phyloP scores from a whole-genome alignment of 2,888 invertebrate genomes.

The Ceramica pisi region DNA sequence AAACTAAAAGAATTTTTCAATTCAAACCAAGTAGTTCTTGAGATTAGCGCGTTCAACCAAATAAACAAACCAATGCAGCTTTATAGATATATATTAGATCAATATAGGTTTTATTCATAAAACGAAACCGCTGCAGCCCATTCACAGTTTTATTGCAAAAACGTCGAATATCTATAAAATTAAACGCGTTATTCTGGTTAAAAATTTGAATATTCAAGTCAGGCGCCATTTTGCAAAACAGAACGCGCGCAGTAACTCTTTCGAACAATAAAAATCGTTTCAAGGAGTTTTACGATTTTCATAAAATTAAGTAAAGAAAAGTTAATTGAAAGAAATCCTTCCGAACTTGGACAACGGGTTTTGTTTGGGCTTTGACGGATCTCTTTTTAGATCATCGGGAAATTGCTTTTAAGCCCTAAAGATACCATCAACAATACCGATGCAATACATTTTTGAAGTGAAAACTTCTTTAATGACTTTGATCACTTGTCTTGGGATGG shows the following conservation, averaged over 20 bases:
- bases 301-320: constrained; percentile 33
- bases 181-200: constrained; percentile 43
- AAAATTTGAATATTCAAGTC: constrained; percentile 47
- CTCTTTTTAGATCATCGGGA: constrained; percentile 4
- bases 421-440: too few species aligned
- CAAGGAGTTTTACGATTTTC: constrained; percentile 48
- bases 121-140: constrained; percentile 31
- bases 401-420: neutral
- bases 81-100: too few species aligned
- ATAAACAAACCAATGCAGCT: too few species aligned
- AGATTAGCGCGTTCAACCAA: too few species aligned
- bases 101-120: constrained; percentile 33
- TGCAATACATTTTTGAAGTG: too few species aligned
- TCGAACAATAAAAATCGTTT: constrained; percentile 46
- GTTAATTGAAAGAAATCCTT: constrained; percentile 3
- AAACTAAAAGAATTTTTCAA: too few species aligned
- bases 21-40: too few species aligned
- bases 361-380: constrained; percentile 4
- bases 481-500: too few species aligned
- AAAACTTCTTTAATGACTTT: too few species aligned
- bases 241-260: constrained; percentile 51
- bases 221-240: constrained; percentile 44
- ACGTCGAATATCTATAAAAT: constrained; percentile 40
- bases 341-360: neutral
- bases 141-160: constrained; percentile 54